Evolutionary conservation across 1,140 invertebrate species (phyloP).

Genomic region (Sinella curviseta): DNA sequence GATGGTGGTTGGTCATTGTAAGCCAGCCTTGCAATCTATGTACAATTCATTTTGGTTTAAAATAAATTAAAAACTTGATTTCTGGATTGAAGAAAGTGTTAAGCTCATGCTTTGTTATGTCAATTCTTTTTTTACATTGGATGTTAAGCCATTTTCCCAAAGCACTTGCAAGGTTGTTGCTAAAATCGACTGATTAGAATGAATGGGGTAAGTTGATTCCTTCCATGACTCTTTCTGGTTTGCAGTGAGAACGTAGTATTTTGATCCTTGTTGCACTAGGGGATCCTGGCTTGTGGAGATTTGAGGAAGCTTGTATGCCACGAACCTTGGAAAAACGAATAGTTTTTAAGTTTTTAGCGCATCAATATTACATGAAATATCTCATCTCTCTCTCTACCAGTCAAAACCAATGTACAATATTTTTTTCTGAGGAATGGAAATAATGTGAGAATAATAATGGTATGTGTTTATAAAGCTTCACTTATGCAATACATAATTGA

Average conservation of each 20-base stretch:
- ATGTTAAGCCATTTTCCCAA: no score
- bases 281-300: constrained; percentile 60
- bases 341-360: no score
- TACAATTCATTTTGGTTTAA: constrained; percentile 39
- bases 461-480: no score
- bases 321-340: no score
- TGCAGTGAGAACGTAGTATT: constrained; percentile 72
- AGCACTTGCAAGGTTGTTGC: constrained; percentile 60
- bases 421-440: no score
- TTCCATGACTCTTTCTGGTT: constrained; percentile 67
- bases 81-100: background rate
- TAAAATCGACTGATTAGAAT: constrained; percentile 67
- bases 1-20: constrained; percentile 83
- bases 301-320: constrained; percentile 79
- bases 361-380: no score
- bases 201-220: constrained; percentile 67
- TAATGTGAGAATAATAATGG: no score
- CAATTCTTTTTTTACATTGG: no score
- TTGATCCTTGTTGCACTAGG: constrained; percentile 65
- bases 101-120: background rate
- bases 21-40: constrained; percentile 63
- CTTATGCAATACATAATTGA: no score
- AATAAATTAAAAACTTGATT: background rate
- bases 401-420: no score
- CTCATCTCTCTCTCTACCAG: no score